These are phyloP conservation scores for Molossus alvarezi DNA, from an alignment of 2,797 vertebrate genomes.

Conservation along the genomic window DNA sequence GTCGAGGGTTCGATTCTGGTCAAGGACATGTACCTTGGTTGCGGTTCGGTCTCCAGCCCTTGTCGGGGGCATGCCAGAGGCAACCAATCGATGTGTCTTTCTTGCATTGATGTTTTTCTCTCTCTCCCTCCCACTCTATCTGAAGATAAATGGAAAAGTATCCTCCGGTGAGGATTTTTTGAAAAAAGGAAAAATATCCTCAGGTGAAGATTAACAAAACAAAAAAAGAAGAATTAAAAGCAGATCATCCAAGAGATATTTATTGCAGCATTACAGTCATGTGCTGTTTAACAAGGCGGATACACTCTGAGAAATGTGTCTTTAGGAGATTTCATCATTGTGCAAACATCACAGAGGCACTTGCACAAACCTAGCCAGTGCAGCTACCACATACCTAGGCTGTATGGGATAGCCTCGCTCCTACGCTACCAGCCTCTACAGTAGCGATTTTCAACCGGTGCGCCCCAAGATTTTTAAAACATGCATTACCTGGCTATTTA, in stretches of 20 bases:
- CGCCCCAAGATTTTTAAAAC: not conserved
- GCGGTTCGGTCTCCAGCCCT: fast-evolving
- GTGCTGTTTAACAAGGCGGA: not conserved
- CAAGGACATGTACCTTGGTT: not conserved
- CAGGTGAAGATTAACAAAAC: not conserved
- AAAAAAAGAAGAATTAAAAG: not conserved
- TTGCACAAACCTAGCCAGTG: not conserved
- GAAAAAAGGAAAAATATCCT: too few species aligned
- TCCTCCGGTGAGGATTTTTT: too few species aligned
- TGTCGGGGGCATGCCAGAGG: not conserved
- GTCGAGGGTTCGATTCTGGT: not conserved
- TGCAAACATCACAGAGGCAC: not conserved
- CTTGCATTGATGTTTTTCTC: not conserved
- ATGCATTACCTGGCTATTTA: not conserved
- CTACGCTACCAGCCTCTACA: not conserved
- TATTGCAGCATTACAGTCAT: not conserved
- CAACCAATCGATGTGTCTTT: not conserved
- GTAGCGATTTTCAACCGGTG: not conserved
- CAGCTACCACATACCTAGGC: not conserved
- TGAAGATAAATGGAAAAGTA: too few species aligned
- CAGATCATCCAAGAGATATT: not conserved
- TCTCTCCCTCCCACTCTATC: not conserved
- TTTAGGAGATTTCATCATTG: not conserved
- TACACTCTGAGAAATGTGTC: not conserved
- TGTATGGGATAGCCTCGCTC: not conserved